A percentile compares a stretch with the other conserved stretches of the same genome.
These are phyloP conservation scores for Rosalia funebris DNA, from an alignment of 2,888 invertebrate species.

Conservation along the genomic window DNA sequence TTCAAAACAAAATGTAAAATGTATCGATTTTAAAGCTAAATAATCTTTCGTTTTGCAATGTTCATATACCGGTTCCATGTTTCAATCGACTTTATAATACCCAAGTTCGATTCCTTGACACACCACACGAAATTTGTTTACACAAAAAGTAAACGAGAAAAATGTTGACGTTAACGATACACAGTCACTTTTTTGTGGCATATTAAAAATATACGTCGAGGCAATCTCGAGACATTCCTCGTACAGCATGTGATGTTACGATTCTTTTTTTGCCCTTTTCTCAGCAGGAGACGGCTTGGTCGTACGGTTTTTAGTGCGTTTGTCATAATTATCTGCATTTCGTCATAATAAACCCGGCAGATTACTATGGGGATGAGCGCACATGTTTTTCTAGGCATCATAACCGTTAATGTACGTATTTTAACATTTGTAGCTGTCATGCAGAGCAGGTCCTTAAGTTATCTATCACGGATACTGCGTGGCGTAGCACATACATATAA, in stretches of 20 bases:
- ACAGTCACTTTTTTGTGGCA: conserved; percentile 16
- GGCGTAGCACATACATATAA: no score
- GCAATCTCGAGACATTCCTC: conserved; percentile 19
- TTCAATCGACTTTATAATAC: conserved; percentile 2
- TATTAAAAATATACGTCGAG: conserved; percentile 18
- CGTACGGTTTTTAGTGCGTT: conserved; percentile 26
- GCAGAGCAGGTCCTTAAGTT: no score
- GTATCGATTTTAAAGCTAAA: no score
- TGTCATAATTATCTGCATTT: conserved; percentile 33
- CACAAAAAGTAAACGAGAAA: conserved; percentile 19
- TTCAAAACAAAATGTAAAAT: no score
- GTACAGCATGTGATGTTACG: conserved; percentile 22
- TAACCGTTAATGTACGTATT: conserved; percentile 7
- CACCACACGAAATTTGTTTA: conserved; percentile 8
- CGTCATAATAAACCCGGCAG: conserved; percentile 8
- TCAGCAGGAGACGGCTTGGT: conserved; percentile 26
- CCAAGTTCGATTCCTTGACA: not conserved
- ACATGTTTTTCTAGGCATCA: conserved; percentile 13
- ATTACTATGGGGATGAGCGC: conserved; percentile 13
- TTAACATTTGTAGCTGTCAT: conserved; percentile 13
- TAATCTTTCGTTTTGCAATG: no score
- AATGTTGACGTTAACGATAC: conserved; percentile 24
- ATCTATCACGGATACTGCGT: no score
- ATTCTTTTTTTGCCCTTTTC: conserved; percentile 21
- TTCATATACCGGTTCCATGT: no score